phyloP scores from a whole-genome alignment of 2,888 invertebrate genomes.

The Marasmarcha lunaedactyla region DNA sequence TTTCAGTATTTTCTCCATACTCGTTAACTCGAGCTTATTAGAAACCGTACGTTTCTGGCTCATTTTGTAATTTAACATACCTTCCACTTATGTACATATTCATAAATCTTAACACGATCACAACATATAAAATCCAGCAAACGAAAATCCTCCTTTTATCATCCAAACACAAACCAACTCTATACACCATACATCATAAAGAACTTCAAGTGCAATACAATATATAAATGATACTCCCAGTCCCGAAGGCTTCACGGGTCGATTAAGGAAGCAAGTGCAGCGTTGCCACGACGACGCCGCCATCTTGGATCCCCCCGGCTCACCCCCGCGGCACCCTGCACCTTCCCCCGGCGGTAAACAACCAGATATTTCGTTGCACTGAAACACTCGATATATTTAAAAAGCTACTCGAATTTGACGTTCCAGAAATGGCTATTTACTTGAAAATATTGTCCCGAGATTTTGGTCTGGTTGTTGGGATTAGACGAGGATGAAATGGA shows the following conservation, averaged over 20 bases:
- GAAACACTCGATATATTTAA: slow-evolving; percentile 67
- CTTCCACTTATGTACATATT: too few relatives aligned
- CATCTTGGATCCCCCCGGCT: slow-evolving; percentile 48
- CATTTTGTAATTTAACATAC: too few relatives aligned
- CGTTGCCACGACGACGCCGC: slow-evolving; percentile 65
- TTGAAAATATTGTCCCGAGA: background rate
- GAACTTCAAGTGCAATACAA: slow-evolving; percentile 50
- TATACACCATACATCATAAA: slow-evolving; percentile 13
- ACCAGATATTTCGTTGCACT: slow-evolving; percentile 60
- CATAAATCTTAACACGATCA: too few relatives aligned
- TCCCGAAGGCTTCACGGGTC: slow-evolving; percentile 54
- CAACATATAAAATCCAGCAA: too few relatives aligned
- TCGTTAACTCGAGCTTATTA: too few relatives aligned
- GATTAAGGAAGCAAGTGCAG: slow-evolving; percentile 69
- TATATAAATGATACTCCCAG: slow-evolving; percentile 53
- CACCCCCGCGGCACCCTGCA: slow-evolving; percentile 21
- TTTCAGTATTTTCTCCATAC: too few relatives aligned
- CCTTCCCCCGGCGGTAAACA: slow-evolving; percentile 49
- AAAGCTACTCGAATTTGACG: slow-evolving; percentile 38
- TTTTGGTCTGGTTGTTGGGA: too few relatives aligned
- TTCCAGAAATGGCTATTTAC: background rate
- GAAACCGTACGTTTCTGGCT: too few relatives aligned
- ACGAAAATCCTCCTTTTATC: background rate
- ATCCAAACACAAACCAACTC: background rate
- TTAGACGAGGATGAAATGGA: too few relatives aligned